phyloP scores from a whole-genome alignment of 2,888 invertebrate species.

The Leptura quadrifasciata region DNA sequence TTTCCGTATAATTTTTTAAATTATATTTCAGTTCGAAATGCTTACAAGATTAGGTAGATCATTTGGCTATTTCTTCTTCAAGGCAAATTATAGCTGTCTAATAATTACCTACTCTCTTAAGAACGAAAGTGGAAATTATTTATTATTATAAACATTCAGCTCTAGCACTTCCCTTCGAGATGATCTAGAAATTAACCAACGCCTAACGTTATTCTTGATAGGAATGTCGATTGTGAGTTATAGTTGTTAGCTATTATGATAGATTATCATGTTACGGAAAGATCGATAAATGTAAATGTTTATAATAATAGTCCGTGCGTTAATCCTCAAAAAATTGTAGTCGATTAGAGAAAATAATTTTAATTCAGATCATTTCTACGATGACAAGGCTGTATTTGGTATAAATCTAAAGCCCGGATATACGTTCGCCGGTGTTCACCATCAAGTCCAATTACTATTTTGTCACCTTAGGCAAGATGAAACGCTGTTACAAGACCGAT shows the following conservation, averaged over 20 bases:
- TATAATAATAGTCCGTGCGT: background rate
- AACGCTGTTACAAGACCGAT: no score
- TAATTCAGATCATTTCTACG: no score
- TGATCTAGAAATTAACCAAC: slow-evolving; percentile 7
- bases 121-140: slow-evolving; percentile 12
- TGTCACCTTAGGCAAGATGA: no score
- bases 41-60: background rate
- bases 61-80: background rate
- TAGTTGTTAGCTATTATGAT: background rate
- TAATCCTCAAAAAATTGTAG: background rate
- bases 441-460: no score
- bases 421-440: no score
- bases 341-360: background rate
- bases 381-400: no score
- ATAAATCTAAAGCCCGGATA: no score
- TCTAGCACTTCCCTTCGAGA: slow-evolving; percentile 5
- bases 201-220: background rate
- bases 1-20: background rate
- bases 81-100: background rate
- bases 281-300: background rate
- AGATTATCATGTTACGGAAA: background rate
- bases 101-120: slow-evolving; percentile 3
- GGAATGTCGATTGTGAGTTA: slow-evolving; percentile 9
- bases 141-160: background rate
- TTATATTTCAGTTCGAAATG: background rate